Evolutionary conservation across 2,888 invertebrate species (phyloP).

Genomic region (Oxytorus armatus): DNA sequence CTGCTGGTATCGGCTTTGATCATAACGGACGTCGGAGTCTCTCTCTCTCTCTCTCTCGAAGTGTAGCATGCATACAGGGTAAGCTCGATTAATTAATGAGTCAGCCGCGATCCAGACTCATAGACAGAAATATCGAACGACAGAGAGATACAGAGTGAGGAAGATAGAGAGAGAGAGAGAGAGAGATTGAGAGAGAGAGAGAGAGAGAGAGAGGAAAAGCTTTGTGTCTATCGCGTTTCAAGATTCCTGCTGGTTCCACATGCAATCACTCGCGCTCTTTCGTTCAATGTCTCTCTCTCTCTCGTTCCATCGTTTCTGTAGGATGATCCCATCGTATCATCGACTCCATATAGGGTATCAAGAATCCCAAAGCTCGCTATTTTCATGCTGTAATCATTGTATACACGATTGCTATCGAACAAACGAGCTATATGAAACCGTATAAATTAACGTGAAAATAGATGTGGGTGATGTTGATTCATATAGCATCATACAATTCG

Average conservation of each 20-base stretch:
- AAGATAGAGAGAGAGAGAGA: slow-evolving; percentile 30
- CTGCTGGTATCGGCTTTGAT: slow-evolving; percentile 73
- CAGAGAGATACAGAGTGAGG: slow-evolving; percentile 11
- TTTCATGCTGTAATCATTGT: neutral
- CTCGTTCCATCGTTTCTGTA: slow-evolving; percentile 17
- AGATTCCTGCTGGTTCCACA: slow-evolving; percentile 40
- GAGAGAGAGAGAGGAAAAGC: slow-evolving; percentile 38
- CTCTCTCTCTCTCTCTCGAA: slow-evolving; percentile 11
- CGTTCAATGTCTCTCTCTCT: slow-evolving; percentile 18
- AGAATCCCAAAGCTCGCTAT: slow-evolving; percentile 15
- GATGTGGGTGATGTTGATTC: neutral
- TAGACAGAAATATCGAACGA: slow-evolving; percentile 55
- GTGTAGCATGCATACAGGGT: slow-evolving; percentile 29
- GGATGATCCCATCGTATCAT: slow-evolving; percentile 42
- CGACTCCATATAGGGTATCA: slow-evolving; percentile 28
- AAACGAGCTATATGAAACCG: neutral
- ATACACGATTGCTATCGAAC: neutral
- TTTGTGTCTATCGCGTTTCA: slow-evolving; percentile 60
- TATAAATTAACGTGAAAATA: neutral
- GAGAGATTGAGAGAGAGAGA: slow-evolving; percentile 33
- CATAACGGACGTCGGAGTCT: slow-evolving; percentile 69
- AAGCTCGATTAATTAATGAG: slow-evolving; percentile 66
- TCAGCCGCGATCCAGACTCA: slow-evolving; percentile 46
- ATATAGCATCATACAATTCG: neutral
- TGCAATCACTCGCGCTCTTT: slow-evolving; percentile 42